Evolutionary conservation across 2,888 invertebrate species (phyloP).

Genomic region (Drosophila monieri): DNA sequence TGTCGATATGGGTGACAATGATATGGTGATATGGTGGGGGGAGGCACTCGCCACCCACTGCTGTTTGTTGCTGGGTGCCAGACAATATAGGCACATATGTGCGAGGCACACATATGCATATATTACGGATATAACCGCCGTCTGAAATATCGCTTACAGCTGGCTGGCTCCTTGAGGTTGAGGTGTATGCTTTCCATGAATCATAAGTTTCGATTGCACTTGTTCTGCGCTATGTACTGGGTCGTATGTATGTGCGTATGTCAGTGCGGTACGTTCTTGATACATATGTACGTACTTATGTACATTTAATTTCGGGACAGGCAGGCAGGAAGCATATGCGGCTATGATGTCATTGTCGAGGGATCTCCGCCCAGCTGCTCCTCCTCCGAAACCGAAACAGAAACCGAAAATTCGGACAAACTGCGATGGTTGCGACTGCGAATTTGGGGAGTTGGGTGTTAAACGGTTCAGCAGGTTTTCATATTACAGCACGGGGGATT

Average conservation of each 20-base stretch:
- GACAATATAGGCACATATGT: conserved; percentile 11
- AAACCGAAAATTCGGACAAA: conserved; percentile 16
- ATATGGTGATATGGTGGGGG: conserved; percentile 4
- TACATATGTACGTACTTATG: conserved; percentile 49
- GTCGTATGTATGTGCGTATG: conserved; percentile 43
- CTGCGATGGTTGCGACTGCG: conserved; percentile 21
- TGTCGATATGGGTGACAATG: conserved; percentile 2
- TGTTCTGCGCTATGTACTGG: conserved; percentile 51
- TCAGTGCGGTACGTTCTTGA: conserved; percentile 23
- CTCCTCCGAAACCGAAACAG: conserved; percentile 12
- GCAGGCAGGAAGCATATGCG: conserved; percentile 61
- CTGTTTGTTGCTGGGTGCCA: conserved; percentile 15
- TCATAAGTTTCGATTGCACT: conserved; percentile 72
- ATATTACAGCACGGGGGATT: conserved; percentile 22
- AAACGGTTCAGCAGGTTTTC: conserved; percentile 20
- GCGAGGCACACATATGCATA: conserved; percentile 1
- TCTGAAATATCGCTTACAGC: conserved; percentile 42
- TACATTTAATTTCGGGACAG: conserved; percentile 49
- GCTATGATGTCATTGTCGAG: conserved; percentile 69
- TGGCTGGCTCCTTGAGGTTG: conserved; percentile 53
- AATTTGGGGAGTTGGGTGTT: conserved; percentile 25
- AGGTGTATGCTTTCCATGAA: conserved; percentile 73
- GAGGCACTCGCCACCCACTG: conserved; percentile 15
- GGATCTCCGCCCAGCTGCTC: conserved; percentile 45
- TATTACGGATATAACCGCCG: conserved; percentile 26